Base-by-base conservation (phyloP, 2,113 vertebrate species). In the Callionymus lyra region DNA sequence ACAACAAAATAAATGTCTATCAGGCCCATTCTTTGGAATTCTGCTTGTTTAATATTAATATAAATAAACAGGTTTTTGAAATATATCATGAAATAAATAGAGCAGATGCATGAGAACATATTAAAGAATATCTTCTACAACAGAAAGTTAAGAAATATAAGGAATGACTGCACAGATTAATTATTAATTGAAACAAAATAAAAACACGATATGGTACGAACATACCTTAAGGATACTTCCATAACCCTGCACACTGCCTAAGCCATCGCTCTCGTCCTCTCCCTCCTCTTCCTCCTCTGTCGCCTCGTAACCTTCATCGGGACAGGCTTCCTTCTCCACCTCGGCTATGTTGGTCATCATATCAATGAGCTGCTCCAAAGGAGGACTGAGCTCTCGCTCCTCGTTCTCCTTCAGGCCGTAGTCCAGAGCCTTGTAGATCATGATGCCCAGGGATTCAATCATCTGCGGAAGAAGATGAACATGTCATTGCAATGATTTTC, bases 361-460 rank as follows among this genome's bases (percentile, higher is more conserved):
- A 72, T 95, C 91, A 15, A 98, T 98, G 63, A 98, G 92, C 61
- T 89, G 85, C 80, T 98, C 95, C 53, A 98, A 69, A 0, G 94
- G 94, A 14, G 94, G 91, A 55, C 91, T 98, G 41, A 98, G 84
- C 54, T 98, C 94, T 41, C 95, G 62, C 74, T 98, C 95, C 73
- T 98, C 95, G 12, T 86, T 94, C 48, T 97, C 94, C 81, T 96
- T 94, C 81, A 98, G 83, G 2, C 95, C 94, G 19, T 91, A 98
- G 84, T 98, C 95, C 84, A 98, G 68, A 40, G 95, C 95, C 74
- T 97, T 97, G 78, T 98, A 98, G 76, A 98, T 94, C 84, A 95
- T 90, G 79, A 98, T 94, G 59, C 94, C 95, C 53, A 98, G 73
- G 21, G 92, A 94, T 76, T 97, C 95, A 16, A 98, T 93, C 59